Evolutionary conservation across 64 coral and sea anemone genomes (phyloP).

Genomic region (Pocillopora damicornis): DNA sequence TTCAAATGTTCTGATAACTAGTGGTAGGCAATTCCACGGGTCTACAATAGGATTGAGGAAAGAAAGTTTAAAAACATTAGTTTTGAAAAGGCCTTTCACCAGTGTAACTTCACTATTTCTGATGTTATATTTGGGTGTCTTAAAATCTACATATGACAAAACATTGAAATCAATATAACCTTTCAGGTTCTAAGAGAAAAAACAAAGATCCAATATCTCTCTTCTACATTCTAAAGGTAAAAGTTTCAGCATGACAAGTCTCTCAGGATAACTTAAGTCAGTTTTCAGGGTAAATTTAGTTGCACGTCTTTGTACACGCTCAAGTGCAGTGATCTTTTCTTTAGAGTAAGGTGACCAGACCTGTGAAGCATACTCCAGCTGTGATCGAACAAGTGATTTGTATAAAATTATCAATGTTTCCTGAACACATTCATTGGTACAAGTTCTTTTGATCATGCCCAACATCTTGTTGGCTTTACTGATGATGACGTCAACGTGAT

Average conservation of each 20-base stretch:
- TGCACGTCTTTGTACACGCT: constrained; percentile 47
- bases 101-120: no score
- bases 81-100: no score
- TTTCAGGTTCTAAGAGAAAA: no score
- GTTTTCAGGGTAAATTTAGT: constrained; percentile 29
- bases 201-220: no score
- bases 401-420: constrained; percentile 8
- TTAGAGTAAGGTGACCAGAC: constrained; percentile 34
- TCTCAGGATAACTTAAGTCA: constrained; percentile 40
- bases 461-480: constrained; percentile 54
- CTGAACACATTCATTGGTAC: constrained; percentile 22
- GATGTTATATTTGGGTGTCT: no score
- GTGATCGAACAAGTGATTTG: constrained; percentile 41
- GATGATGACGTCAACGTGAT: constrained; percentile 40
- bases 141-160: no score
- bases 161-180: no score
- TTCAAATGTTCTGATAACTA: no score
- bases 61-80: no score
- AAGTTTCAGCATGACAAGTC: constrained; percentile 20
- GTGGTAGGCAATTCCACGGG: no score
- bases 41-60: no score
- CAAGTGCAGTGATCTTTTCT: constrained; percentile 47
- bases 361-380: constrained; percentile 42
- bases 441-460: constrained; percentile 40
- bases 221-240: no score